Evolutionary conservation across 1,140 invertebrate species (phyloP).

Genomic region (Macrostomum lignano): DNA sequence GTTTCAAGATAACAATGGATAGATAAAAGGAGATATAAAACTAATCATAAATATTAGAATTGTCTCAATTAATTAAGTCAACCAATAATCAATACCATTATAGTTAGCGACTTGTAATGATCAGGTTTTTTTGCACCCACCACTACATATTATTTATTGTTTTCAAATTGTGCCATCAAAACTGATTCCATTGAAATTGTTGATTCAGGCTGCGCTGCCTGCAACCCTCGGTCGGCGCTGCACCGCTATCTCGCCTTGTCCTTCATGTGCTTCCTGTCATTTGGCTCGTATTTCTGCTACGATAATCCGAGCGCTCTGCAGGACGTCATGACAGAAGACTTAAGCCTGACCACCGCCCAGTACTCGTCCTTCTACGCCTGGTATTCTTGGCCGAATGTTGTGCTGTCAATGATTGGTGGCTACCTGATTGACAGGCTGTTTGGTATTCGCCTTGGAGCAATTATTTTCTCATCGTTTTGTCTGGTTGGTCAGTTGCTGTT

Average conservation of each 20-base stretch:
- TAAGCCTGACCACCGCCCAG: conserved; percentile 45
- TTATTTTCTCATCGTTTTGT: conserved; percentile 54
- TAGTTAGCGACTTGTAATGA: no score
- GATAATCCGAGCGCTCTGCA: conserved; percentile 74
- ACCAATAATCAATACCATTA: no score
- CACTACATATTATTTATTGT: no score
- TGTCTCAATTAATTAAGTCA: no score
- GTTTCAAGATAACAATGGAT: no score
- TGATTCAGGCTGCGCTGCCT: not conserved
- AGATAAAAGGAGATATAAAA: no score
- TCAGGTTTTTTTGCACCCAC: no score
- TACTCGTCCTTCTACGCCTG: conserved; percentile 66
- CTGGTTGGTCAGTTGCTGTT: conserved; percentile 55
- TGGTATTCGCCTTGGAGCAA: conserved; percentile 62
- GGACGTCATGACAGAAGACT: conserved; percentile 50
- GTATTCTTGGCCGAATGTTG: conserved; percentile 89
- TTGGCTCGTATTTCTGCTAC: conserved; percentile 83
- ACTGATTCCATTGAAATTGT: no score
- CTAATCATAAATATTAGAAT: no score
- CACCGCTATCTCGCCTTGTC: not conserved
- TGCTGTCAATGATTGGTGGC: conserved; percentile 74
- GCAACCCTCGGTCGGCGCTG: not conserved
- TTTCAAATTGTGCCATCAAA: no score
- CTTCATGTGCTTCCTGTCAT: conserved; percentile 1
- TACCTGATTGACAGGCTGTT: conserved; percentile 74